Base-by-base conservation (phyloP, 2,113 vertebrate species). In the Collichthys lucidus region DNA sequence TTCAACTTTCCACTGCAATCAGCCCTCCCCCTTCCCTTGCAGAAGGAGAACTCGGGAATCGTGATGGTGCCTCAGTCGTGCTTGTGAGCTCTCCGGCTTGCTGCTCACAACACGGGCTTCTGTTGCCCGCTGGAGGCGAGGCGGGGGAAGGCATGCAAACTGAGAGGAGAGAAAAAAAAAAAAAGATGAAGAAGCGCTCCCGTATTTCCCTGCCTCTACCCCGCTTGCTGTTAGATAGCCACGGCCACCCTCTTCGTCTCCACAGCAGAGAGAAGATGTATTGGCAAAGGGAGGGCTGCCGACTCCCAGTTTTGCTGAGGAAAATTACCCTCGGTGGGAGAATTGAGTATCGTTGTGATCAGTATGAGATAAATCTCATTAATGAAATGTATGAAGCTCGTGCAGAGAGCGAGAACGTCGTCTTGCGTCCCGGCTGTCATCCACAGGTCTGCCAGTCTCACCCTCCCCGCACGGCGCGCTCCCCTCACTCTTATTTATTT, bases 61-160 rank as follows among this genome's bases (percentile, higher is more conserved):
- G 76, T 80, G 76, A 76, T 63, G 60, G 73, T 73, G 71, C 40
- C 69, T 66, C 52, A 20, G 69, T 76, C 68, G 44, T 82, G 60
- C 73, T 77, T 19, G n/a, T 63, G 82, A 80, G 88, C 67, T 67
- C 67, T 67, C 24, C 42, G 65, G 11, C 22, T 80, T 4, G 46
- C 35, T 61, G 74, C 78, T 83, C 87, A 76, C 84, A 88, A 88
- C 83, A 66, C 60, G 82, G 91, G 91, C 87, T 89, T 84, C 65
- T 93, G 89, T 92, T 92, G 93, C 93, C 93, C 93, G 92, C 93
- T 94, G 85, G 90, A 94, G 94, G 92, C 92, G 86, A 91, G 74
- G 84, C 75, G 77, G 76, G 91, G 93, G 80, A 95, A 85, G 77
- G 68, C 94, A 92, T 57, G 78, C 76, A 77, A 71, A 73, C 60